Evolutionary conservation across 2,888 invertebrate species (phyloP), one percentile per base, ranked within the genome.

Genomic region (Lysandra bellargus): DNA sequence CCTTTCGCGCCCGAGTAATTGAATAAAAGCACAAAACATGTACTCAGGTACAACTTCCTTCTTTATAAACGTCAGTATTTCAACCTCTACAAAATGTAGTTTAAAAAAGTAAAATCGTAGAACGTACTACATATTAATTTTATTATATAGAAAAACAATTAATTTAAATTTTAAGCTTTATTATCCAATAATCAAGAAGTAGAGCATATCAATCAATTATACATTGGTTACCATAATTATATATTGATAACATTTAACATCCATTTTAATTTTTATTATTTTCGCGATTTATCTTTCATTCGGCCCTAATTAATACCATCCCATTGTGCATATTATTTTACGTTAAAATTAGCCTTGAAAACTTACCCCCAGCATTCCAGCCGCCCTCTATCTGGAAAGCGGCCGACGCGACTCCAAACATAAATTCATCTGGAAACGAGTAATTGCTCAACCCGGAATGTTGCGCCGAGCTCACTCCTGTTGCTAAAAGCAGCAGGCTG

Each of bases 351-450:
- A 49, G 4, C 30, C 30, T 14, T 12, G 12, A 44, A 30, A n/a
- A 83, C 84, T 85, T 83, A 93, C 94, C 93, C 85, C 91, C 92
- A 84, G 86, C 90, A 82, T 95, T 94, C 95, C 95, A 95, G 80
- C 90, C 96, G 80, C 96, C 96, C 91, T 96, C 96, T 57, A 95
- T 94, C 91, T 96, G 96, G 88, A 95, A 96, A 81, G 96, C 95
- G 76, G 96, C 95, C 81, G 96, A 95, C 53, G 96, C 95, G 72
- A 95, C 94, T 73, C 96, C 96, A 83, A 96, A 95, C 78, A 95
- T 90, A 86, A 96, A 96, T 84, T 95, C 91, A 78, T 93, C 86
- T 1, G 96, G 95, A 84, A 96, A 96, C 77, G 90, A 85, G 84
- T 93, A 92, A 82, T 92, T 92, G 86, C 89, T 91, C 81, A 87